Base-by-base conservation (phyloP, 2,888 invertebrate genomes). In the Campoletis raptor region DNA sequence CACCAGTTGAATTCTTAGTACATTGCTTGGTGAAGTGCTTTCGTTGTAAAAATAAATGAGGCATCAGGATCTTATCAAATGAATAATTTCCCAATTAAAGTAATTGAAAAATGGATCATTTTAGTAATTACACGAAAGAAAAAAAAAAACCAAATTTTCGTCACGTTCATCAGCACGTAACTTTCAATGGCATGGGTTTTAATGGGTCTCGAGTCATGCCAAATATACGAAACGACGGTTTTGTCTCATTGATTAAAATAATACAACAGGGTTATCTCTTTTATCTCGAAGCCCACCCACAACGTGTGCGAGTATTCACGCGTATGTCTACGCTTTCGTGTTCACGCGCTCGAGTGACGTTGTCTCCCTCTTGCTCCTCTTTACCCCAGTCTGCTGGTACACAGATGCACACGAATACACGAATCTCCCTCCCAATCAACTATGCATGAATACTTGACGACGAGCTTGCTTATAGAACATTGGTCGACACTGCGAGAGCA, bases 181-280 rank as follows among this genome's bases (percentile, higher is more conserved):
- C 61, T 61, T 61, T 15, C 61, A 61, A 15, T 30, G 36, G 36
- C 37, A 30, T 66, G 54, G n/a, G 8, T 61, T 45, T 42, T 30
- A 76, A n/a, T 76, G 45, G 66, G 70, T 64, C 57, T 80, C 66
- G 12, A 77, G 64, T 77, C n/a, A 42, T 52, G n/a, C 21, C 37
- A n/a, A 30, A 42, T 36, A 36, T 21, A 36, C 37, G 36, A 9
- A 24, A 36, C 12, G 2, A 52, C 7, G 36, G 37, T 67, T 77
- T 67, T 70, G 52, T 74, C 45, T 73, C 81, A 84, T 78, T 78
- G 78, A 84, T 86, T 81, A 69, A 86, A 81, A 84, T 81, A 69
- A 69, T 79, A 84, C 48, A 78, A 86, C 54, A 54, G 69, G 69
- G 72, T 81, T 84, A 74, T 84, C 78, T 42, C 64, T 86, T 86